phyloP scores from a whole-genome alignment of 2,797 vertebrate species.

The Alfaro cultratus region DNA sequence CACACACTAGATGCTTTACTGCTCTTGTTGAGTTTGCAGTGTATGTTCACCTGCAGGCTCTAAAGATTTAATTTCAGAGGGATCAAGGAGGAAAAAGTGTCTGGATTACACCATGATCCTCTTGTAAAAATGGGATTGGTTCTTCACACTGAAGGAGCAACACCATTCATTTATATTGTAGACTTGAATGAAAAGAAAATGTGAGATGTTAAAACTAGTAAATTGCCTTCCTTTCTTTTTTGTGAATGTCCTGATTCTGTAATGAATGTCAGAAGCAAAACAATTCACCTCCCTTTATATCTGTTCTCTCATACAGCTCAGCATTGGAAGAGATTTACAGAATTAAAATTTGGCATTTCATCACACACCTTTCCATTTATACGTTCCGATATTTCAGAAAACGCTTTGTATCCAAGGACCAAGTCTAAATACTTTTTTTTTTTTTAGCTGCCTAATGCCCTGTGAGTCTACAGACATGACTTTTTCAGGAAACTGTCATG shows the following conservation, averaged over 20 bases:
- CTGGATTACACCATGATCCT: neutral
- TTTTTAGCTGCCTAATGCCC: too few species aligned
- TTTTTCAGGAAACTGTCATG: neutral
- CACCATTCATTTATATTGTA: neutral
- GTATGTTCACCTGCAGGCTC: slow-evolving; percentile 4
- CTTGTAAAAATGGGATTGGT: neutral
- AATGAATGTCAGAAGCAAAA: neutral
- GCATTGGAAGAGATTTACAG: too few species aligned
- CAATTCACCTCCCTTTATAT: neutral
- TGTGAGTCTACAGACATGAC: neutral
- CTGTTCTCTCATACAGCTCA: neutral
- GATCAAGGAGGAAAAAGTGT: neutral
- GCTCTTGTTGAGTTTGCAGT: neutral
- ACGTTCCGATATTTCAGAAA: neutral
- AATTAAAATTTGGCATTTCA: neutral
- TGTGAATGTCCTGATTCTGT: neutral
- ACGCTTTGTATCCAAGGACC: neutral
- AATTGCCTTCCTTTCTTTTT: neutral
- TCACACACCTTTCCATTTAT: neutral
- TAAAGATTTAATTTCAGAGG: slow-evolving; percentile 7
- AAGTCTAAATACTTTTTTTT: neutral
- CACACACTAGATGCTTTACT: neutral
- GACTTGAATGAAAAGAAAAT: neutral
- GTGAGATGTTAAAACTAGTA: neutral
- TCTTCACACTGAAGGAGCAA: slow-evolving; percentile 1